A percentile compares a stretch with the other conserved stretches of the same genome.
Conservation (phyloP, 2,113 vertebrate genomes). For the Halichoerus grypus region DNA sequence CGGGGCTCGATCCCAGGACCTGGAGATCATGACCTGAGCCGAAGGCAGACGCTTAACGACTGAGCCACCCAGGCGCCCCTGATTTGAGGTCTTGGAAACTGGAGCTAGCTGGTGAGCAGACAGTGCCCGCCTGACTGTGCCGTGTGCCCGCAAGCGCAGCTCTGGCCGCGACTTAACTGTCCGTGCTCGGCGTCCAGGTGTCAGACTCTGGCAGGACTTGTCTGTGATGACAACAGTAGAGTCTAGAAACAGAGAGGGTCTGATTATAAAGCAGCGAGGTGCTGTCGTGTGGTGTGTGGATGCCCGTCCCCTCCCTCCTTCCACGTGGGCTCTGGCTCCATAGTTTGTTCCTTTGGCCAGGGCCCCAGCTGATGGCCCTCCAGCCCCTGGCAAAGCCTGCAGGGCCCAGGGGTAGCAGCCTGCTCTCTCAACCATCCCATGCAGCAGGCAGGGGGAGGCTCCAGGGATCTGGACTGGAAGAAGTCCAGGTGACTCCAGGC, state of each 20-base stretch:
- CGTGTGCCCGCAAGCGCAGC: not conserved
- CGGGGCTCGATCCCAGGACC: no score
- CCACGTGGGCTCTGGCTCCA: not conserved
- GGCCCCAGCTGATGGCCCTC: not conserved
- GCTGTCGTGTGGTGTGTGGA: not conserved
- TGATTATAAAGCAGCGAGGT: not conserved
- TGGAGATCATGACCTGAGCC: no score
- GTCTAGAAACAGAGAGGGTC: not conserved
- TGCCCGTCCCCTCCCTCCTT: rapidly evolving
- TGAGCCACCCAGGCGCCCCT: not conserved
- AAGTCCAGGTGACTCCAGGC: not conserved
- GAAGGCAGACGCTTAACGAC: no score
- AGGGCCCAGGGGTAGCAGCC: no score
- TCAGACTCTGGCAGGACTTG: not conserved
- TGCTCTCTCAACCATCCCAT: no score
- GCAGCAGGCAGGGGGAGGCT: not conserved
- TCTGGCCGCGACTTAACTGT: not conserved
- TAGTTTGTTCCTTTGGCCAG: not conserved
- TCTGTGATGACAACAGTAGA: not conserved
- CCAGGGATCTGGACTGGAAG: not conserved
- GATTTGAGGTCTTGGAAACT: not conserved
- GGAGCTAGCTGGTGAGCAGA: not conserved
- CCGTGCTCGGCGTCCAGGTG: not conserved
- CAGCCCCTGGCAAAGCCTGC: not conserved
- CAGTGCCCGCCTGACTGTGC: not conserved